phyloP scores from a whole-genome alignment of 92 coral and sea anemone genomes.

The Blastomussa wellsi region DNA sequence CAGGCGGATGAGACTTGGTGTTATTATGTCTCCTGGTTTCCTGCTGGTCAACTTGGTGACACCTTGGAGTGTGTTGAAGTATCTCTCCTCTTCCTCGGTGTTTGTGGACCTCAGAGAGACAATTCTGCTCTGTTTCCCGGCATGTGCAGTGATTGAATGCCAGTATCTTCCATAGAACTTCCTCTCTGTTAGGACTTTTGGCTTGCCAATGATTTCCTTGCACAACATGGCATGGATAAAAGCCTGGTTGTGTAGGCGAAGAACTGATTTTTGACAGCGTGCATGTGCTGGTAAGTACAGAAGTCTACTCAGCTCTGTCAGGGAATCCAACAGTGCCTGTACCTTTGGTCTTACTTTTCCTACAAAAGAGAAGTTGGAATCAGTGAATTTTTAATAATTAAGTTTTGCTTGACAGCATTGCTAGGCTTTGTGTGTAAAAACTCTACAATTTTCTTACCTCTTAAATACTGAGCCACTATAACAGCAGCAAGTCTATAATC shows the following conservation, averaged over 20 bases:
- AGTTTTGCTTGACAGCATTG: not conserved
- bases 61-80: constrained; percentile 20
- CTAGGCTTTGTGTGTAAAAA: not conserved
- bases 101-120: constrained; percentile 30
- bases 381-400: not conserved
- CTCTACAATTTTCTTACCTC: not conserved
- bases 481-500: constrained; percentile 63
- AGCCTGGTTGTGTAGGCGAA: constrained; percentile 58
- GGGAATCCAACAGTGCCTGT: constrained; percentile 51
- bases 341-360: constrained; percentile 45
- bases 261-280: constrained; percentile 46
- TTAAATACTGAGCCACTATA: constrained; percentile 27
- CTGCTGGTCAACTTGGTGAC: constrained; percentile 25
- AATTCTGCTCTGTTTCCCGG: constrained; percentile 39
- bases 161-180: constrained; percentile 19
- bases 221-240: constrained; percentile 57
- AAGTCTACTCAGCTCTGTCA: constrained; percentile 59
- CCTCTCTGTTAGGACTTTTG: constrained; percentile 13
- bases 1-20: constrained; percentile 27
- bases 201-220: constrained; percentile 43
- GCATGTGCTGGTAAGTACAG: constrained; percentile 44
- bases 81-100: constrained; percentile 30
- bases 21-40: not conserved
- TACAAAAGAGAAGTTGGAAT: constrained; percentile 2
- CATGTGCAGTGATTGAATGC: constrained; percentile 44